Conservation (phyloP, 2,797 vertebrate species). For the Xiphophorus birchmanni region DNA sequence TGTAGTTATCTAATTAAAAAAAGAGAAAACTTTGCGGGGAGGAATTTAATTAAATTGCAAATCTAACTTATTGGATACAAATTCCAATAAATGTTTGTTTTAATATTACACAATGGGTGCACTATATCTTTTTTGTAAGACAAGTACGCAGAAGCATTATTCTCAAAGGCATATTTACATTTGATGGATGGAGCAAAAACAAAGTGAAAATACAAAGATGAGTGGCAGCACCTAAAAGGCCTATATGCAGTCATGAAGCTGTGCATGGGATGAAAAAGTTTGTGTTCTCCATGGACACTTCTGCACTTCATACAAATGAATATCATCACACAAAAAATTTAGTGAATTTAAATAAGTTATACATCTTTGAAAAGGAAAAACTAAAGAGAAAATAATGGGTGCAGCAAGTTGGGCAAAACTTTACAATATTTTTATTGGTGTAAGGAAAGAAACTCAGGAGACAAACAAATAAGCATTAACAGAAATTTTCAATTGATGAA, state of each 20-base stretch:
- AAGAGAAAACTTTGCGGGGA: not conserved
- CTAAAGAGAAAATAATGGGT: conserved; percentile 6
- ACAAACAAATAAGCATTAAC: not conserved
- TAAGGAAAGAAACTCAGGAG: no score
- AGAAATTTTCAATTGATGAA: not conserved
- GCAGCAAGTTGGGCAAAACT: not conserved
- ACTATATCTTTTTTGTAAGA: conserved; percentile 24
- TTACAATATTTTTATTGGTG: not conserved
- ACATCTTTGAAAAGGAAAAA: conserved; percentile 18
- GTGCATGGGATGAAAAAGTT: conserved; percentile 53
- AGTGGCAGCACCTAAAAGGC: conserved; percentile 74
- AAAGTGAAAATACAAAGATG: conserved; percentile 57
- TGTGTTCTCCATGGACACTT: conserved; percentile 46
- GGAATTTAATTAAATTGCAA: conserved; percentile 41
- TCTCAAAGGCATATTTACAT: conserved; percentile 70
- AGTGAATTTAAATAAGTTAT: conserved; percentile 29
- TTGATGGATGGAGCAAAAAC: conserved; percentile 69
- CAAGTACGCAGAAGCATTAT: conserved; percentile 39
- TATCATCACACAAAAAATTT: conserved; percentile 29
- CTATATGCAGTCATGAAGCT: conserved; percentile 54
- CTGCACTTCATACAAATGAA: conserved; percentile 26
- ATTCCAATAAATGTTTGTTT: conserved; percentile 18
- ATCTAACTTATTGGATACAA: conserved; percentile 22
- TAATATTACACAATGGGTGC: conserved; percentile 29
- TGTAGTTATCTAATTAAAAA: not conserved